Conservation (phyloP, 2,113 vertebrate species). For the Mormoops blainvillei region DNA sequence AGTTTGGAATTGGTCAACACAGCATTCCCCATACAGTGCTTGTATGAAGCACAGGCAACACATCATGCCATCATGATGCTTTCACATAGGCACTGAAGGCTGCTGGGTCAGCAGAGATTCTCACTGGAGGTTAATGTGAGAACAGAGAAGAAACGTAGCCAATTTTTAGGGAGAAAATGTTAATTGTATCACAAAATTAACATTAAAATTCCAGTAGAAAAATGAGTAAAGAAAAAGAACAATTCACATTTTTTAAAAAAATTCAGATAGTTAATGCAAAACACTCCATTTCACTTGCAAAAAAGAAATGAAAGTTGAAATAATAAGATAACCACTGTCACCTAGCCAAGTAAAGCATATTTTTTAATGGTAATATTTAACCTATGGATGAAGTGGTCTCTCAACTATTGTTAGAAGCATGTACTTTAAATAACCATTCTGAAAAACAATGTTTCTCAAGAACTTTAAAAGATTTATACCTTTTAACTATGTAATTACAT, state of each 20-base stretch:
- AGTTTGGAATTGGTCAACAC: neutral
- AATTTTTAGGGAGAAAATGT: neutral
- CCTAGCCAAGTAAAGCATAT: neutral
- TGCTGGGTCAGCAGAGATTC: neutral
- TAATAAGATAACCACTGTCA: neutral
- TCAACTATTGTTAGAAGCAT: neutral
- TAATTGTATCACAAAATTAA: neutral
- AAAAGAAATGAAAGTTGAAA: neutral
- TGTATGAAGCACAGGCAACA: rapidly evolving
- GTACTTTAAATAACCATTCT: neutral
- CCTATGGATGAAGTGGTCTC: neutral
- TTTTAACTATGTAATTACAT: neutral
- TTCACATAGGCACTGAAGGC: rapidly evolving
- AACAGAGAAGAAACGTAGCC: neutral
- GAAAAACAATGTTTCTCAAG: neutral
- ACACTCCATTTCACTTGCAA: neutral
- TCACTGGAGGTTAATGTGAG: neutral
- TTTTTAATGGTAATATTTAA: neutral
- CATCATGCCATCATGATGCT: neutral
- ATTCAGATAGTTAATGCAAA: neutral
- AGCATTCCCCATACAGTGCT: neutral
- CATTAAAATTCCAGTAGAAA: neutral
- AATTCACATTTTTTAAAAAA: neutral
- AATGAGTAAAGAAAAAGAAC: neutral
- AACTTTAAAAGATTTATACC: neutral